Evolutionary conservation across 2,888 invertebrate genomes (phyloP), one percentile per base, ranked within the genome.

Genomic region (Dryobotodes eremita): DNA sequence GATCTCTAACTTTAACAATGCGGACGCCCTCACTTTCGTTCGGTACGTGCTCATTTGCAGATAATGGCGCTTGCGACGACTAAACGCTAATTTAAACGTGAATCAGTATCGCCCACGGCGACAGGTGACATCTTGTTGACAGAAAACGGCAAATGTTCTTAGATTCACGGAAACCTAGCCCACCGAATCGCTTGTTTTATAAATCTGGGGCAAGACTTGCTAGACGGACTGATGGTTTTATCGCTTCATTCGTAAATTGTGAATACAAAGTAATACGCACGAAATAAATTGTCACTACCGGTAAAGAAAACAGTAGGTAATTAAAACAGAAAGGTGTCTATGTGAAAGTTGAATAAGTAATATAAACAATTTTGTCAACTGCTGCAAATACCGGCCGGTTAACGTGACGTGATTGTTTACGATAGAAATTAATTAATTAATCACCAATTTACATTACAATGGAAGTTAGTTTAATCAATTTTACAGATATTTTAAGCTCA

Each of bases 11-110:
- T 91, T 90, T 90, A 92, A 95, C 93, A 95, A 95, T 95, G 95
- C 95, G 94, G 92, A 94, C 94, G 94, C 92, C 93, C 94, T 96
- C 95, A 95, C 96, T 96, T 96, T 96, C 96, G 92, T 95, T 95
- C 87, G 89, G 89, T 89, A 90, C 93, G 93, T 93, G 93, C 92
- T 92, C 90, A 92, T 93, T 93, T 92, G 86, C 86, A 87, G 88
- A 90, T 92, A 92, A 92, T 92, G 87, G 88, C 82, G 85, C 77
- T 91, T 86, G 87, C 86, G 90, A 83, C 89, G 88, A 88, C 79
- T 84, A 86, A 88, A 78, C 87, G 85, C 86, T 90, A 88, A 92
- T 92, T 92, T 89, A 23, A 83, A 86, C 86, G 82, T 89, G 71
- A 75, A 74, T 71, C 89, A 91, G 89, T 81, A 89, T 86, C 79